Evolutionary conservation across 2,888 invertebrate genomes (phyloP), one percentile per base, ranked within the genome.

Genomic region (Pandemis cinnamomeana): DNA sequence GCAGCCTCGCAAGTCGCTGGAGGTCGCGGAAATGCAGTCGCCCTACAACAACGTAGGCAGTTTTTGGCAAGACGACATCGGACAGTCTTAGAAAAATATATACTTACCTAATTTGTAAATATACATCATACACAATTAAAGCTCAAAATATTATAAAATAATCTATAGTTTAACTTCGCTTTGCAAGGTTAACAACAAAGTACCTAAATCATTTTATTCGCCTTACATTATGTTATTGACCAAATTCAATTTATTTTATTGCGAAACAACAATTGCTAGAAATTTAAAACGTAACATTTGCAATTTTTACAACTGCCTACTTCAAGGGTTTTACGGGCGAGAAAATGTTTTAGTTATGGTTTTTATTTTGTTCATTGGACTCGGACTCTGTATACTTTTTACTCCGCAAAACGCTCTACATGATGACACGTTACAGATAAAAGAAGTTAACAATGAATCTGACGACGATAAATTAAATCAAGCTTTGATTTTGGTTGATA

Each of bases 21-120:
- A 87, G 71, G 81, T 87, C 27, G 92, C 91, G 0, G 91, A 88
- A 76, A 79, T 88, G 63, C 92, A 92, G 76, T 92, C 92, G 0
- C 86, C 91, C 0, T 92, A 80, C 75, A 92, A 92, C 72, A 86
- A 86, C 53, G 77, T 91, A n/a, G 85, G 89, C 71, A 81, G 61
- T 77, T 86, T 88, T 76, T 91, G 89, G 90, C 78, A 82, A 74
- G 85, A 89, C 27, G 46, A 64, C 42, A 44, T 64, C 11, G 64
- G 64, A 62, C 15, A 62, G 1, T 27, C 48, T 64, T 64, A 51
- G n/a, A 44, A 11, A 11, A 20, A 46, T 0, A 7, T 0, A 7
- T 11, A 53, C n/a, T 15, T 20, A 63, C 44, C 5, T 46, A 63
- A 27, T 42, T 61, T 42, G 61, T 42, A 61, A 64, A 48, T 64